These are phyloP conservation scores for Pseudobourletiella spinata DNA, from an alignment of 1,140 invertebrate genomes.

Conservation along the genomic window DNA sequence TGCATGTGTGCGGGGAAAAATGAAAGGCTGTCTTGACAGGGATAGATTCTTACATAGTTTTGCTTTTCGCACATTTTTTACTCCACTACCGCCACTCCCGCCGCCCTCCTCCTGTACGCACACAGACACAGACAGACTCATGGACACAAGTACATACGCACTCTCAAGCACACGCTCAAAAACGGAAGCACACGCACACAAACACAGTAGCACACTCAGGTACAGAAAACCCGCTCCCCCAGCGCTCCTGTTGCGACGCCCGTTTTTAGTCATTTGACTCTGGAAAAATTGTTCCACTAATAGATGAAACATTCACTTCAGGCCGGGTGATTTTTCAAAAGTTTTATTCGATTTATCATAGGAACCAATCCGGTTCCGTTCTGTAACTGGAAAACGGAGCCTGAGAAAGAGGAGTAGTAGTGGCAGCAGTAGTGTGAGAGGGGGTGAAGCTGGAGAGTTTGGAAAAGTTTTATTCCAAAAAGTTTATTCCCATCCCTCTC, in stretches of 20 bases:
- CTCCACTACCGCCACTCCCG: conserved; percentile 1
- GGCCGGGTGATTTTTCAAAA: not conserved
- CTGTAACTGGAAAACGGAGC: not conserved
- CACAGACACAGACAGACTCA: too few relatives aligned
- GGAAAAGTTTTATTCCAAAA: too few relatives aligned
- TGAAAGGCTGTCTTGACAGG: conserved; percentile 24
- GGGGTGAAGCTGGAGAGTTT: too few relatives aligned
- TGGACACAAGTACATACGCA: too few relatives aligned
- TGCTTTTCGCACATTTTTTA: conserved; percentile 34
- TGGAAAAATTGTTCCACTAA: not conserved
- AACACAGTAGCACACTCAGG: not conserved
- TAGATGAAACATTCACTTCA: not conserved
- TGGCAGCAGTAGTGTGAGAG: too few relatives aligned
- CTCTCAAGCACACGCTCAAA: too few relatives aligned
- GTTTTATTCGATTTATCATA: not conserved
- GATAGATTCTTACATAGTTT: conserved; percentile 35
- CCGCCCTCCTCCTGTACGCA: not conserved
- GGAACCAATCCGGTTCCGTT: not conserved
- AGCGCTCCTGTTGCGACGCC: not conserved
- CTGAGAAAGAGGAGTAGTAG: too few relatives aligned
- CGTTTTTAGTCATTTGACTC: not conserved
- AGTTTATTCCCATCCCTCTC: too few relatives aligned
- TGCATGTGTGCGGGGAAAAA: conserved; percentile 23
- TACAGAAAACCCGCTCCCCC: not conserved
- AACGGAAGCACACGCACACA: not conserved